phyloP scores from a whole-genome alignment of 2,113 vertebrate genomes.

The Mus spicilegus region DNA sequence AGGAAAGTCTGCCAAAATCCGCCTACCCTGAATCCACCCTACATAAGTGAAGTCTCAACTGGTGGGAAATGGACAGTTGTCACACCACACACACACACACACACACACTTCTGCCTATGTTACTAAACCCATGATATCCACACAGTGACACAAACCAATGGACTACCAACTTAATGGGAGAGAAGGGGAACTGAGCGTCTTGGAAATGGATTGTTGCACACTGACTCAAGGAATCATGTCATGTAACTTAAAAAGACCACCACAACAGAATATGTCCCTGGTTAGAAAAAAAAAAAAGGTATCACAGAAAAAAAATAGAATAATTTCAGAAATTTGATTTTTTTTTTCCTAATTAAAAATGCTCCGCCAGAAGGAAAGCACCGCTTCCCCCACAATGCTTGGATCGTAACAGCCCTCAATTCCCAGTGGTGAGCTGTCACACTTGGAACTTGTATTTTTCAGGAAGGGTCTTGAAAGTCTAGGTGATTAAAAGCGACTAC shows the following conservation, averaged over 20 bases:
- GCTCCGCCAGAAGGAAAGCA: conserved; percentile 72
- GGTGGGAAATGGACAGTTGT: conserved; percentile 84
- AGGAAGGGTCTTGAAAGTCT: conserved; percentile 43
- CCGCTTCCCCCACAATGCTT: conserved; percentile 73
- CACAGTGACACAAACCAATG: background rate
- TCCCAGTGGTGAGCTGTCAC: conserved; percentile 56
- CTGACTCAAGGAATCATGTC: conserved; percentile 79
- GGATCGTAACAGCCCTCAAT: conserved; percentile 51
- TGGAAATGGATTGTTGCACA: conserved; percentile 81
- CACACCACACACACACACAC: background rate
- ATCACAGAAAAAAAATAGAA: conserved; percentile 76
- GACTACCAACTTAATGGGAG: background rate
- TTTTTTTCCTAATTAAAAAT: background rate
- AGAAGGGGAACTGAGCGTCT: conserved; percentile 62
- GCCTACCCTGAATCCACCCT: conserved; percentile 85
- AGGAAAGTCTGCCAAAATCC: conserved; percentile 86
- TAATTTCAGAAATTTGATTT: background rate
- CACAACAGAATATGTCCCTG: conserved; percentile 72
- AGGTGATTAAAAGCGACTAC: conserved; percentile 52
- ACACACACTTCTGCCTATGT: background rate
- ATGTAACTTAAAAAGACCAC: conserved; percentile 82
- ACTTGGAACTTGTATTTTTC: conserved; percentile 21
- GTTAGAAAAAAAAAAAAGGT: conserved; percentile 70
- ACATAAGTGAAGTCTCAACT: conserved; percentile 85
- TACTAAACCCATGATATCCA: background rate